Evolutionary conservation across 2,888 invertebrate genomes (phyloP).

Genomic region (Chaitophorus viminalis): DNA sequence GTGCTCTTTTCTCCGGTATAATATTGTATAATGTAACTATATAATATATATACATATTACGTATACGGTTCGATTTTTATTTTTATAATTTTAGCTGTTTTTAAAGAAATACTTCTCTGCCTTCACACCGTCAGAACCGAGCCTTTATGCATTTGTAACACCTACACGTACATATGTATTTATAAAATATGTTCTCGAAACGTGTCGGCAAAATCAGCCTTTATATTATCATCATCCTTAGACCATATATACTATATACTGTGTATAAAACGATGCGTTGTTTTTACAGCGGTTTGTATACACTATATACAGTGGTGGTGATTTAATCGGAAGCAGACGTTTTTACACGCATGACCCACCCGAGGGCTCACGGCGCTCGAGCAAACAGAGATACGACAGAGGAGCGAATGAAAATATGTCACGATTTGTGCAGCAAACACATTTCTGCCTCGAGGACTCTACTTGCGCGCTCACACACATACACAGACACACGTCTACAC

Average conservation of each 20-base stretch:
- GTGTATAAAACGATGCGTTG: not conserved
- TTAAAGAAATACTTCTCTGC: not conserved
- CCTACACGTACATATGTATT: too few relatives aligned
- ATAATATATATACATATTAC: too few relatives aligned
- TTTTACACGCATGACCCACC: conserved; percentile 14
- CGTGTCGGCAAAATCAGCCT: not conserved
- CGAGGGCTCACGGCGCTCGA: not conserved
- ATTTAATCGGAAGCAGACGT: conserved; percentile 50
- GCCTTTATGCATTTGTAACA: not conserved
- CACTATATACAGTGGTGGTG: not conserved
- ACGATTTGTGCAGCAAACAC: conserved; percentile 38
- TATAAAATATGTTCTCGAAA: not conserved
- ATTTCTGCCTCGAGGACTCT: conserved; percentile 24
- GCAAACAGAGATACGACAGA: conserved; percentile 13
- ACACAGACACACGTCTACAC: conserved; percentile 10
- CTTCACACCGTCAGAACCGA: not conserved
- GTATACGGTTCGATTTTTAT: not conserved
- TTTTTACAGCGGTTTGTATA: not conserved
- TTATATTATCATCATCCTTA: too few relatives aligned
- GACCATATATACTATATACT: not conserved
- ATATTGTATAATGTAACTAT: too few relatives aligned
- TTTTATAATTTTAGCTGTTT: not conserved
- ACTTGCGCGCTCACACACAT: not conserved
- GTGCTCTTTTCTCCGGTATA: not conserved
- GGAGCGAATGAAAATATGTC: conserved; percentile 19